Base-by-base conservation (phyloP, 2,113 vertebrate species). In the Bostrychus sinensis region DNA sequence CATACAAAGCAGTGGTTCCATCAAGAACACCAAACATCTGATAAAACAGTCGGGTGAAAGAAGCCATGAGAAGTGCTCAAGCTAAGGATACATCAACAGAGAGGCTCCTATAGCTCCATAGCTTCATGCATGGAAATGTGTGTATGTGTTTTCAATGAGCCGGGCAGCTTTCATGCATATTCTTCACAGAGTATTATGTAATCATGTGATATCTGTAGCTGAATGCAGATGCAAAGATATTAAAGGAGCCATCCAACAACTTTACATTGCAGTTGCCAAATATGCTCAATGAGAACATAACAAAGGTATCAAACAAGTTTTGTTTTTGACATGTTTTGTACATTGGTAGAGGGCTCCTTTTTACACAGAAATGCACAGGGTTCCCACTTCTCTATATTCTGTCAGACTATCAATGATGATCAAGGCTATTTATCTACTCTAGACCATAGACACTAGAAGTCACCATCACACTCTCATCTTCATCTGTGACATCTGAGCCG, bases 11-110 rank as follows among this genome's bases (percentile, higher is more conserved):
- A 2, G 26, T 5, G 1, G 7, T 72, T 65, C 32, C 28, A 66
- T 53, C 20, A 56, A 50, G 56, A 41, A 19, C 1, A 30, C 38
- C 60, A 46, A 70, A 62, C 34, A 36, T 34, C 55, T 56, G 16
- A 65, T 25, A 64, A 50, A n/a, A 39, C 32, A 77, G 19, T 56
- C 6, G n/a, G 68, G 50, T 1, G 30, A 42, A 69, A 36, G 38
- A 43, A 39, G 55, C 14, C 45, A 0, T 0, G 30, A 72, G 56
- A 66, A n/a, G n/a, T n/a, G 39, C 43, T 71, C 65, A 42, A 71
- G 65, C 50, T 34, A 64, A 67, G 45, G 70, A 76, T 50, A 12
- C 4, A 11, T 36, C 38, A 34, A 64, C 5, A 62, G 23, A 45
- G 20, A 11, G 22, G 57, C 20, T 12, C 16, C 32, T 6, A 12